Conservation (phyloP, 2,888 invertebrate species). For the Pollenia labialis region DNA sequence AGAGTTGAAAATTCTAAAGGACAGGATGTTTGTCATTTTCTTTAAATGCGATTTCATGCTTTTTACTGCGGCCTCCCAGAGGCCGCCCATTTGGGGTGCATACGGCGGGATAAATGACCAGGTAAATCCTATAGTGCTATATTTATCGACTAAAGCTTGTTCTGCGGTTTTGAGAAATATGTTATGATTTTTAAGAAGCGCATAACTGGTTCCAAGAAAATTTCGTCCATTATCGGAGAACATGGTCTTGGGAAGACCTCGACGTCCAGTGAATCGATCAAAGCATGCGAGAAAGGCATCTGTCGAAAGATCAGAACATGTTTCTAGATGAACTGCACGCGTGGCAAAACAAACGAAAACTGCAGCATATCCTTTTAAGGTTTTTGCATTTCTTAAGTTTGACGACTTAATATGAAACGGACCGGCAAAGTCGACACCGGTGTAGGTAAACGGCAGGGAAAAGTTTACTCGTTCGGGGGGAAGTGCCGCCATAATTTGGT, state of each 20-base stretch:
- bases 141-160: neutral
- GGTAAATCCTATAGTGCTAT: slow-evolving; percentile 3
- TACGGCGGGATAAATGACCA: slow-evolving; percentile 54
- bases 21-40: slow-evolving; percentile 16
- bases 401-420: slow-evolving; percentile 59
- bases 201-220: slow-evolving; percentile 47
- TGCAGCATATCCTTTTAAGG: slow-evolving; percentile 32
- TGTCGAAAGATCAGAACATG: slow-evolving; percentile 54
- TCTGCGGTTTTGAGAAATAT: slow-evolving; percentile 19
- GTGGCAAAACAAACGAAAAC: slow-evolving; percentile 61
- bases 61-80: slow-evolving; percentile 56
- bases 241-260: slow-evolving; percentile 49
- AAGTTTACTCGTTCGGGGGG: slow-evolving; percentile 50
- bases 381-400: slow-evolving; percentile 3
- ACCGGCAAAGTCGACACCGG: slow-evolving; percentile 59
- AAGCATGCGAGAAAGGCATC: slow-evolving; percentile 58
- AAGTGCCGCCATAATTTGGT: slow-evolving; percentile 61
- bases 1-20: slow-evolving; percentile 47
- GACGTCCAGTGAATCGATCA: slow-evolving; percentile 45
- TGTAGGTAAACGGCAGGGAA: slow-evolving; percentile 50
- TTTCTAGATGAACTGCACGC: slow-evolving; percentile 58
- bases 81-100: slow-evolving; percentile 57
- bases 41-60: slow-evolving; percentile 16
- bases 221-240: slow-evolving; percentile 62
- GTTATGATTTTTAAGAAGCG: slow-evolving; percentile 4